phyloP scores from a whole-genome alignment of 2,113 vertebrate species.

The Promerops cafer region DNA sequence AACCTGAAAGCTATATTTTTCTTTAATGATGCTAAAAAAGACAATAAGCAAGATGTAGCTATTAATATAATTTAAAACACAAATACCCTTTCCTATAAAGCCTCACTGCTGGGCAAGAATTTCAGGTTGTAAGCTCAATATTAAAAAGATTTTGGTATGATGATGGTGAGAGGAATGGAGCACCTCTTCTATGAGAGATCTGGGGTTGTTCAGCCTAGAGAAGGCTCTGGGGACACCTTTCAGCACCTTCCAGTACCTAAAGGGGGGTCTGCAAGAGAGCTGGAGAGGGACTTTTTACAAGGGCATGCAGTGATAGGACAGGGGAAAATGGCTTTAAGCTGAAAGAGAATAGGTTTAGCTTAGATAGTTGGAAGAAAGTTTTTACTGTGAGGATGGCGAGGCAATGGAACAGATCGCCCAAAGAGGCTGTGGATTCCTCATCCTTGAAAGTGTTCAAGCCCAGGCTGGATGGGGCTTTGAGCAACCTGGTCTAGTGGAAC shows the following conservation, averaged over 20 bases:
- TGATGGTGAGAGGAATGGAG: not conserved
- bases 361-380: not conserved
- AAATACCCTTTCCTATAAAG: not conserved
- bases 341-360: not conserved
- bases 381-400: not conserved
- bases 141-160: not conserved
- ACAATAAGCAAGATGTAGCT: not conserved
- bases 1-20: not conserved
- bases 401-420: not conserved
- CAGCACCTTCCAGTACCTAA: not conserved
- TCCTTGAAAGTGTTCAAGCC: not conserved
- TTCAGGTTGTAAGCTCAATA: not conserved
- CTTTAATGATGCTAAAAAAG: not conserved
- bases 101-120: not conserved
- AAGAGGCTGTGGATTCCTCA: not conserved
- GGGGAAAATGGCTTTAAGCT: not conserved
- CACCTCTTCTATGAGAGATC: not conserved
- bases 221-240: not conserved
- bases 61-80: not conserved
- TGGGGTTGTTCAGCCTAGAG: not conserved
- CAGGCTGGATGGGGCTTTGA: not conserved
- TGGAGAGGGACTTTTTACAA: not conserved
- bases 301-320: not conserved
- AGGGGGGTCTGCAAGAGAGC: not conserved
- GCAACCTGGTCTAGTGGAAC: not conserved